Percentiles rank a stretch among this genome's conserved stretches.
These are phyloP conservation scores for Dorcus hopei DNA, from an alignment of 2,888 invertebrate genomes.

Conservation along the genomic window DNA sequence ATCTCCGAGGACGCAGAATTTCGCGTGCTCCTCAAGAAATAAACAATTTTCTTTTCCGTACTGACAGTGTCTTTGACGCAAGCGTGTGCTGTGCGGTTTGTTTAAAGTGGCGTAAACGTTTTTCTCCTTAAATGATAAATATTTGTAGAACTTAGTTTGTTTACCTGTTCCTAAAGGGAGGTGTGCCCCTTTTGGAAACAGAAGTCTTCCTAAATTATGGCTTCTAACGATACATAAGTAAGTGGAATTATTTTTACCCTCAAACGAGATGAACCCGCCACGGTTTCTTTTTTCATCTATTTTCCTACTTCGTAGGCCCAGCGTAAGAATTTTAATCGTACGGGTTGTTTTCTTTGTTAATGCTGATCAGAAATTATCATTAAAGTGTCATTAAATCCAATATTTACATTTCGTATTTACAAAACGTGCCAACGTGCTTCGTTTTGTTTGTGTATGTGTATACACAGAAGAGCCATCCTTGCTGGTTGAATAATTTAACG, in stretches of 20 bases:
- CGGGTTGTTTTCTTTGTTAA: background rate
- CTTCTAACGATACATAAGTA: constrained; percentile 20
- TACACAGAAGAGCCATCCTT: no score
- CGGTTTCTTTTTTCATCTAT: no score
- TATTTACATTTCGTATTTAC: no score
- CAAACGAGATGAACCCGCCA: no score
- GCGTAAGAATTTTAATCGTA: no score
- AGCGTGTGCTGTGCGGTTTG: constrained; percentile 8
- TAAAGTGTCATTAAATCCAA: no score
- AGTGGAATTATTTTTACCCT: background rate
- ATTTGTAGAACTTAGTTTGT: constrained; percentile 15
- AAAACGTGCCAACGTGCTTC: no score
- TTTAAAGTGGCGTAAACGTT: constrained; percentile 5
- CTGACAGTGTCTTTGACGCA: constrained; percentile 9
- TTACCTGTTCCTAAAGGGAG: constrained; percentile 9
- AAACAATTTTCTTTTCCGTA: background rate
- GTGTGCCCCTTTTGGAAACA: constrained; percentile 1
- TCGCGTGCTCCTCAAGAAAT: background rate
- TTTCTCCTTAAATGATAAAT: constrained; percentile 8
- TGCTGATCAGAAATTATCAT: background rate
- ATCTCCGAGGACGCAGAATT: constrained; percentile 7
- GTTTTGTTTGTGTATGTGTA: no score
- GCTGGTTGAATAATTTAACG: no score
- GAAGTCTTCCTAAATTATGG: constrained; percentile 7
- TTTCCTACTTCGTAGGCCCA: no score